Evolutionary conservation across 2,113 vertebrate genomes (phyloP), one percentile per base, ranked within the genome.

Genomic region (Apistogramma diplotaenia): DNA sequence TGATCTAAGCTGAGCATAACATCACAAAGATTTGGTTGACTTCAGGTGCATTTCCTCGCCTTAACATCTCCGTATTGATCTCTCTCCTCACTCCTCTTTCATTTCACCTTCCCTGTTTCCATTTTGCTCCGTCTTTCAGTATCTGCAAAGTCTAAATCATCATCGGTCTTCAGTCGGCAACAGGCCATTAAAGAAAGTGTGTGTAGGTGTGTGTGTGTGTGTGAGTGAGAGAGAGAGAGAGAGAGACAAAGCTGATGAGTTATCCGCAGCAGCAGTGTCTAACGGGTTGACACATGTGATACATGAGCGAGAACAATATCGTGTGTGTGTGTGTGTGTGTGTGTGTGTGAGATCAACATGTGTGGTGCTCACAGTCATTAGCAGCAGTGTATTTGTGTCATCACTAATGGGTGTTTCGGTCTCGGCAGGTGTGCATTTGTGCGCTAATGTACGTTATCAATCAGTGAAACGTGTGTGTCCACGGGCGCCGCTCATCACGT

Each of bases 201-300:
- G 71, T 25, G 55, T n/a, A 40, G 27, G 55, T 56, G 21, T 25
- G 78, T 61, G 51, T 55, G 49, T 25, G 49, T 43, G 62, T 12
- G 33, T 16, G 25, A 51, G 27, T 55, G 67, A 43, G 33, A 55
- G 40, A 33, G 25, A 49, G 70, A 33, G 61, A 23, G 33, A 13
- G 59, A 62, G 58, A 65, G 43, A 83, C 71, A 75, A 79, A 78
- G 67, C 27, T 74, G 75, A 83, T 71, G 84, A 83, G 77, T 83
- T 85, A 53, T 82, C 74, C 62, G 7, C 40, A 61, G 55, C 56
- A 53, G 61, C 82, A 58, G 78, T 74, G 78, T 88, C 78, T 74
- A 56, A 80, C 88, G 78, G 74, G 62, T 79, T 86, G 72, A 79
- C 88, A 67, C 84, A 89, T 72, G 85, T 86, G 82, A 82, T 88